Base-by-base conservation (phyloP, 1,140 invertebrate genomes). In the Conopomorpha cramerella region DNA sequence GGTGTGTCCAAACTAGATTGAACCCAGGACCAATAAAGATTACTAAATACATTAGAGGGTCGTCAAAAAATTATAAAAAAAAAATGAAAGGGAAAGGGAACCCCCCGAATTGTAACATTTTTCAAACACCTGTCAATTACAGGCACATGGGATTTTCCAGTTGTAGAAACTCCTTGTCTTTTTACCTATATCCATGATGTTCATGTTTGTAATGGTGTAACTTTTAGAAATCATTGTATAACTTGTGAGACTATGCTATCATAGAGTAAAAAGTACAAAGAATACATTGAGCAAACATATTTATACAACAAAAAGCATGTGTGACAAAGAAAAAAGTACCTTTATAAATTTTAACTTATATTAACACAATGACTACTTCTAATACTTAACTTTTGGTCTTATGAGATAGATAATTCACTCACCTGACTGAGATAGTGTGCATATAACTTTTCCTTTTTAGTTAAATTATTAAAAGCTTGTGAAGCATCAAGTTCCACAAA, bases 371-470 rank as follows among this genome's bases (percentile, higher is more conserved):
- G 11, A 7, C 8, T 16, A 36, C 11, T 10, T 10, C 2, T 28
- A 7, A 4, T 12, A 29, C 25, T 0, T n/a, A 29, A 7, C 8
- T 28, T 16, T 11, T n/a, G 29, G 12, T 11, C 29, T n/a, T 8
- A 14, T 15, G 12, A 6, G n/a, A 15, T 16, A 16, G 13, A 17
- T 19, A 7, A 7, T 4, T 13, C 30, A 43, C 45, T 53, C 49
- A 80, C 78, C 61, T 80, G 77, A 45, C 92, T 93, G 41, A 97
- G 80, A 77, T 95, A 89, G 81, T 97, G 93, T 37, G 94, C 88
- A 80, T 97, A 98, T 1, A 87, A 60, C 62, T 93, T 94, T 70
- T 98, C 94, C 45, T 87, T 82, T 2, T 84, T 70, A 2, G 87
- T 90, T 35, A 98, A 77, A 42, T 84, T 84, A 50, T 86, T 81